phyloP scores from a whole-genome alignment of 35 echinoderm and acorn worm genomes.

The Heliocidaris erythrogramma region DNA sequence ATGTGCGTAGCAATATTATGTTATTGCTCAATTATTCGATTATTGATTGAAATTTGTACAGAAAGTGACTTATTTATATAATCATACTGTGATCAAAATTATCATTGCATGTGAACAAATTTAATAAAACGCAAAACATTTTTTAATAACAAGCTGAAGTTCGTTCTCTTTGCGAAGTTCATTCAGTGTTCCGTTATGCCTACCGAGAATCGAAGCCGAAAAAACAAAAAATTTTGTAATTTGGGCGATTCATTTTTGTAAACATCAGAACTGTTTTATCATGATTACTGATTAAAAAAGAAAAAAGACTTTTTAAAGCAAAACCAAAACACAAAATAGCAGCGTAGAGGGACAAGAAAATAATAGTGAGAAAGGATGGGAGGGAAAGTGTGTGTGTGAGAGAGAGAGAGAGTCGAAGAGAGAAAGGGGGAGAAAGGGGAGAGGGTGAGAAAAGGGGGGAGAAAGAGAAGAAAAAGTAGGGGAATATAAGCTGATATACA shows the following conservation, averaged over 20 bases:
- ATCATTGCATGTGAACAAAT: too few species aligned
- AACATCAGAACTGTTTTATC: too few species aligned
- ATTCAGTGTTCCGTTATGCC: too few species aligned
- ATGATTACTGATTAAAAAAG: too few species aligned
- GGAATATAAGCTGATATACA: not conserved
- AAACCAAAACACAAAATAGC: not conserved
- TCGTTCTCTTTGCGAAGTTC: too few species aligned
- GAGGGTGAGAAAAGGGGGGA: not conserved
- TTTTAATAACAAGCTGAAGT: too few species aligned
- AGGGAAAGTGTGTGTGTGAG: not conserved
- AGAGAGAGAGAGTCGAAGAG: not conserved
- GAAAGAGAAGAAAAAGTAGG: not conserved
- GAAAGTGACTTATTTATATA: conserved; percentile 19
- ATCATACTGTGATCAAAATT: not conserved
- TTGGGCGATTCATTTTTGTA: too few species aligned
- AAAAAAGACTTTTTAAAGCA: too few species aligned
- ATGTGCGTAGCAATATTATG: too few species aligned
- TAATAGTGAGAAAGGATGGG: not conserved
- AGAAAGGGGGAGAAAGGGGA: not conserved
- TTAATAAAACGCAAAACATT: too few species aligned
- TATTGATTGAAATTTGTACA: not conserved
- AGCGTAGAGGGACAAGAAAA: not conserved
- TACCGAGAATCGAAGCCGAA: too few species aligned
- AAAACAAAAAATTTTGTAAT: too few species aligned
- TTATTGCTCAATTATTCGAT: not conserved